Evolutionary conservation across 2,888 invertebrate genomes (phyloP), one percentile per base, ranked within the genome.

Genomic region (Trichogramma dendrolimi): DNA sequence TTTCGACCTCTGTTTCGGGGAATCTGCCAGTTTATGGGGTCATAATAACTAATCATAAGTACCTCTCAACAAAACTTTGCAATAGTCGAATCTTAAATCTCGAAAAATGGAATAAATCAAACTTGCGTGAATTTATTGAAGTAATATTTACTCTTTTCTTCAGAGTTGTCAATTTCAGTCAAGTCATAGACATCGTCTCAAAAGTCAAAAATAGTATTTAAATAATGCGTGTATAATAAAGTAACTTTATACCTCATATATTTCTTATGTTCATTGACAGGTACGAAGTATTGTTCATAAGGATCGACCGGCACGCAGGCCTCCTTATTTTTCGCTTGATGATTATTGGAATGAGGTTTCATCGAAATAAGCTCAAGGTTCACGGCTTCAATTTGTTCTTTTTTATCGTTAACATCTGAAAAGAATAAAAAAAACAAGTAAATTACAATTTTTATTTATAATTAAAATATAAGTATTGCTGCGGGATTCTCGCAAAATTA

Each of bases 221-320:
- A 51, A 42, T 50, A 49, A 27, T 47, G 46, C 60, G 58, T 50
- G 41, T 43, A 56, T 27, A 27, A 27, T 27, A 27, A 27, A 27
- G 27, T 3, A 27, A 27, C 27, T 27, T 27, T 55, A 80, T 77
- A 91, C 91, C 91, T 89, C 84, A 91, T 90, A 76, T 88, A 91
- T 81, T 92, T 92, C 75, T 88, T 86, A 79, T 91, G 91, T 75
- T 91, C 90, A 76, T 92, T 91, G 67, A 92, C 91, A 42, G 91
- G 90, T 66, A 92, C 90, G 77, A 91, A 91, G 79, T 91, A 91
- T 73, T 91, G 91, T 72, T 91, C 90, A 77, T 91, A 90, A 5
- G 89, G 88, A 76, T 89, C 89, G 44, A 84, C 83, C 38, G 86
- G 82, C 53, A 79, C 71, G 68, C 78, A 79, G n/a, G 78, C 78